phyloP scores from a whole-genome alignment of 2,113 vertebrate genomes.

The Psittacara wagleri region DNA sequence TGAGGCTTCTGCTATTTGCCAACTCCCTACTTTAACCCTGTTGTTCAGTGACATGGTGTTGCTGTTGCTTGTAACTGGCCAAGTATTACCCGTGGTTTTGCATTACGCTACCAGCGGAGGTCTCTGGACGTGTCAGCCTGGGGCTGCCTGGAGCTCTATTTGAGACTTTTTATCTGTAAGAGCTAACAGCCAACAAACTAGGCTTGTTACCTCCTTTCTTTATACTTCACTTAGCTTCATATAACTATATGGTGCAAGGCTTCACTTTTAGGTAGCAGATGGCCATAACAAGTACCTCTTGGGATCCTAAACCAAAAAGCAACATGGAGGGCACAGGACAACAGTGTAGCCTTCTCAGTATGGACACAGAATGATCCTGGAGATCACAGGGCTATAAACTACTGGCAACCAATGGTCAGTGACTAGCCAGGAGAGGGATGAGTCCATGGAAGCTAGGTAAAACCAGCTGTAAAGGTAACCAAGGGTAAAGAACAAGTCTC shows the following conservation, averaged over 20 bases:
- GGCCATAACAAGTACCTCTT: background rate
- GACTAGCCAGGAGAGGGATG: background rate
- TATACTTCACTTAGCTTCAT: background rate
- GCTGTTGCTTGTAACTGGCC: background rate
- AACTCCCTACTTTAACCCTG: background rate
- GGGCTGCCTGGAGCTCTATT: background rate
- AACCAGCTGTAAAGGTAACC: background rate
- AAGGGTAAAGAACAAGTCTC: background rate
- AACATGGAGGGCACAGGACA: background rate
- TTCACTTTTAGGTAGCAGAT: background rate
- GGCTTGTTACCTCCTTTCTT: background rate
- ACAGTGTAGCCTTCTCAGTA: background rate
- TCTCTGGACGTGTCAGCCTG: background rate
- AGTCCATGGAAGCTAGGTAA: background rate
- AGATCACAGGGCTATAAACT: background rate
- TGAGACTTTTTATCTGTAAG: background rate
- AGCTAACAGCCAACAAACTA: background rate
- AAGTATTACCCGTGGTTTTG: background rate
- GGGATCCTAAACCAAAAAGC: background rate
- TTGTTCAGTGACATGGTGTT: background rate
- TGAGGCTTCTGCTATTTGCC: background rate
- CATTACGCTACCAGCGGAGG: rapidly evolving
- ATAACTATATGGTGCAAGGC: background rate
- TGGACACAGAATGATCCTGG: background rate
- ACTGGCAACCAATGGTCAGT: background rate